phyloP scores from a whole-genome alignment of 2,888 invertebrate species.

The Brachyptera risi region DNA sequence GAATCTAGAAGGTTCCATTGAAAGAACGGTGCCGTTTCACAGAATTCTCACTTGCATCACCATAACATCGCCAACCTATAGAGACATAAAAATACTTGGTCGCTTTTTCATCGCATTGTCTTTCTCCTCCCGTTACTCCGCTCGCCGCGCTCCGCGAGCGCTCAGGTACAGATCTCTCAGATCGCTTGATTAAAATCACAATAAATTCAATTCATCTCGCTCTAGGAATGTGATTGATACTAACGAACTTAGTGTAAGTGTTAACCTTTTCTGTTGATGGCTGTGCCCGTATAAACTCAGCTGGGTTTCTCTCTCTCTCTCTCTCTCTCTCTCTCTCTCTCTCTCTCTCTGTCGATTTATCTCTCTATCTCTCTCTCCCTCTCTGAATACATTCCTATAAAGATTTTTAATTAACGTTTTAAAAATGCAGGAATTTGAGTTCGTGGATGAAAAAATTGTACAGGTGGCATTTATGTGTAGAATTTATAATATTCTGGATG shows the following conservation, averaged over 20 bases:
- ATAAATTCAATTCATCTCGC: neutral
- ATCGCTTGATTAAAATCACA: conserved; percentile 9
- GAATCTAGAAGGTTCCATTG: no score
- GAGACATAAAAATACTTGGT: conserved; percentile 10
- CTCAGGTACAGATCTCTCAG: no score
- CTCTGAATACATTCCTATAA: conserved; percentile 13
- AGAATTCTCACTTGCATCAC: neutral
- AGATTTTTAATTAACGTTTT: conserved; percentile 21
- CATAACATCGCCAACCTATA: neutral
- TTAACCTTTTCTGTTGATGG: neutral
- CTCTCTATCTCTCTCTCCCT: no score
- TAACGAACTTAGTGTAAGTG: neutral
- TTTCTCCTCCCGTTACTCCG: neutral
- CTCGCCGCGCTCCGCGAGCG: no score
- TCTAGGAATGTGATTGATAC: neutral
- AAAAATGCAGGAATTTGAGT: conserved; percentile 27
- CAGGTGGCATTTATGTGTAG: no score
- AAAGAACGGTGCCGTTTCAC: neutral
- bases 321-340: no score
- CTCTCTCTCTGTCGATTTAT: no score
- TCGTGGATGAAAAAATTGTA: no score
- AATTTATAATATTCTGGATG: no score
- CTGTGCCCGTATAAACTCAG: neutral
- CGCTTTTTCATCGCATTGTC: neutral
- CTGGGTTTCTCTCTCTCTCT: neutral